These are phyloP conservation scores for Volucella inflata DNA, from an alignment of 2,888 invertebrate genomes.

Conservation along the genomic window DNA sequence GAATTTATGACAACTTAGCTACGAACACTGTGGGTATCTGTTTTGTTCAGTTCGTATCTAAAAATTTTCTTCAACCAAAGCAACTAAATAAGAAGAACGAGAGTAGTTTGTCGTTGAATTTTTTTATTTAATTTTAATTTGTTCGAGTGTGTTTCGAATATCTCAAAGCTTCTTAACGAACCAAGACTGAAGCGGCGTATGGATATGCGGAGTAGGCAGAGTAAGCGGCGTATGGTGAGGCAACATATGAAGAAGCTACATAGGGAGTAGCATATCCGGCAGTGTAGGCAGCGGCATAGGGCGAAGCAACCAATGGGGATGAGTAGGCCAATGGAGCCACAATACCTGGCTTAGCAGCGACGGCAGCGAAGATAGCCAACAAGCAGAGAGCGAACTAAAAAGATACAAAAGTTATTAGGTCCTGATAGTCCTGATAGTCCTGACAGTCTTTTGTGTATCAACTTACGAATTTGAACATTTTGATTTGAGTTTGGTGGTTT, in stretches of 20 bases:
- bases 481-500: conserved; percentile 33
- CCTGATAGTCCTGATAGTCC: background rate
- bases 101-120: too few species aligned
- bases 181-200: conserved; percentile 53
- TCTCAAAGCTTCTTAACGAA: conserved; percentile 26
- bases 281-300: conserved; percentile 52
- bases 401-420: conserved; percentile 2
- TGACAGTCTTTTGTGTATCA: too few species aligned
- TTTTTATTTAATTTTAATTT: background rate
- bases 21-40: too few species aligned
- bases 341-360: conserved; percentile 61
- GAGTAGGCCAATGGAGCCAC: conserved; percentile 50
- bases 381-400: conserved; percentile 57
- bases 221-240: conserved; percentile 47
- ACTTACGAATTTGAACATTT: conserved; percentile 68
- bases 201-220: conserved; percentile 58
- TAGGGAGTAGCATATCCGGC: conserved; percentile 58
- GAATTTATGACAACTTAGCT: too few species aligned
- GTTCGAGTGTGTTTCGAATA: background rate
- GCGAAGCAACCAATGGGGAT: conserved; percentile 54
- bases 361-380: conserved; percentile 52
- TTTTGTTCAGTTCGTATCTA: too few species aligned
- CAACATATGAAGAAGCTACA: conserved; percentile 54
- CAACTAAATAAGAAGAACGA: too few species aligned
- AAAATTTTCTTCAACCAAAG: too few species aligned